Base-by-base conservation (phyloP, 2,113 vertebrate genomes). In the Calyptomena viridis region DNA sequence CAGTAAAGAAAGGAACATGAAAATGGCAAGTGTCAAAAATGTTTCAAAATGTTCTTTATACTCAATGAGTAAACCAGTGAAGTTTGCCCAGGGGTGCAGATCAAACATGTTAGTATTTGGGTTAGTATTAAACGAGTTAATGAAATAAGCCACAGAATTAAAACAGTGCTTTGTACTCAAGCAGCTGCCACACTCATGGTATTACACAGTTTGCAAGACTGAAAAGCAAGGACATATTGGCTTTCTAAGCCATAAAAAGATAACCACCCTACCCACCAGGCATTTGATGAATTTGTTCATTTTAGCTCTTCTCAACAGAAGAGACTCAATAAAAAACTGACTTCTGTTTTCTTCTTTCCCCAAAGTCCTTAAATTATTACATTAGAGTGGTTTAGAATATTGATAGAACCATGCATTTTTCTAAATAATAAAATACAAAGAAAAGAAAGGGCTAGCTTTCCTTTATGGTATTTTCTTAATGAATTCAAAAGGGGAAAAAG, bases 391-490 rank as follows among this genome's bases (percentile, higher is more conserved):
- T 78, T 92, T 67, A 58, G 72, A 89, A 83, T 67, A 77, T 6
- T 81, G 86, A 73, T 83, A 88, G 27, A 66, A 79, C 19, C 22
- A 44, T 28, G 50, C 10, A 74, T 71, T 91, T 94, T 85, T 74
- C 93, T 88, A 94, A 96, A 96, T 84, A 91, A 79, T 91, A 75
- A 77, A 86, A 88, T 11, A 66, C 5, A 31, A 89, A 80, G 56
- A 89, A 90, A 87, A 93, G 69, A 72, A 79, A 76, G 35, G 42
- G 52, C 37, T 79, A 91, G 62, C 71, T 89, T 95, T 89, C 56
- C 76, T 95, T 97, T 76, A 96, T 81, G 82, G 80, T 81, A 94
- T 91, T 88, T 89, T 94, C 19, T 77, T 95, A 94, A 93, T 81
- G 79, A 94, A 91, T 77, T 94, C 93, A 96, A 96, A 91, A 90